Evolutionary conservation across 2,888 invertebrate genomes (phyloP), one percentile per base, ranked within the genome.

Genomic region (Unio delphinus): DNA sequence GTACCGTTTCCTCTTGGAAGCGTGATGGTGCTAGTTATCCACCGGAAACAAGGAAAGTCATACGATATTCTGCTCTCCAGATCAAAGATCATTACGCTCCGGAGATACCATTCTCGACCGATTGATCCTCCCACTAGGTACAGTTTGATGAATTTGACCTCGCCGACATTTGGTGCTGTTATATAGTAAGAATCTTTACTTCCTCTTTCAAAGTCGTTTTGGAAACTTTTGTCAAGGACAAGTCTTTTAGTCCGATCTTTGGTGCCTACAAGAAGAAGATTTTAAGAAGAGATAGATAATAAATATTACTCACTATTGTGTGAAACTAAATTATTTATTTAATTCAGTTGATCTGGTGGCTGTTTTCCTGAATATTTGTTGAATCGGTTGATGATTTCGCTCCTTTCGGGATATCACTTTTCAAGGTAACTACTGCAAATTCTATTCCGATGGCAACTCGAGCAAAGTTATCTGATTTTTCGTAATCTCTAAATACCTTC

Each of bases 151-250:
- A 68, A 75, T 55, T 69, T 65, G 62, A 77, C 69, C 34, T 77
- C 77, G 57, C 77, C 77, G 68, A 77, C 72, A 11, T 62, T 57
- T 30, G 77, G 77, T 4, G 70, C 66, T 17, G 70, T 70, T 55
- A 77, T 71, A 58, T 77, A 77, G 61, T 75, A 77, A 1, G 74
- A 69, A 15, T 77, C 77, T 64, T 75, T 74, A 54, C 73, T 73
- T 7, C 77, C 77, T 28, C 77, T 57, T 54, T 77, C 77, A 59
- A 77, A 77, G 63, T 77, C 74, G 54, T 77, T 71, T 58, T 74
- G 73, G 55, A 77, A 71, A 6, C 69, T 34, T 64, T 77, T 73
- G 64, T 74, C 74, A 1, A 77, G 70, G 0, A 77, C 59, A n/a
- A 69, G 63, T 62, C 68, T 69, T 58, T 70, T 70, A 2, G 74